A percentile compares a stretch with the other conserved stretches of the same genome.
phyloP scores from a whole-genome alignment of 2,888 invertebrate species.

The Drosophila imparisetae region DNA sequence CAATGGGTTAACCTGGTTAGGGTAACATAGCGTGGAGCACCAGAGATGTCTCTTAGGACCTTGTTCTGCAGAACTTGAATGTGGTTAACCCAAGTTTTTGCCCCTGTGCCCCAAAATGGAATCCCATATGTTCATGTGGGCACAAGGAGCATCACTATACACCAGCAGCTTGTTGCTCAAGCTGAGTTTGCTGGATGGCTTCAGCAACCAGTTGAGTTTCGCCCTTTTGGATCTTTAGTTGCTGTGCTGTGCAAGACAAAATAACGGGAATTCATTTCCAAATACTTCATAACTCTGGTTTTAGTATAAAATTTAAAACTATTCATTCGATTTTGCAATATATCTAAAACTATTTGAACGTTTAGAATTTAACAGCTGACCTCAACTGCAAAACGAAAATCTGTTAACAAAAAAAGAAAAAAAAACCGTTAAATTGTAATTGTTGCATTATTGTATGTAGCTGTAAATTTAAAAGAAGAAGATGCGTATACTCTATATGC shows the following conservation, averaged over 20 bases:
- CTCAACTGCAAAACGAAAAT: slow-evolving; percentile 19
- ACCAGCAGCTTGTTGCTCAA: no score
- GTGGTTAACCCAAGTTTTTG: no score
- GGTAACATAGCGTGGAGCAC: no score
- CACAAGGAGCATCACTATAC: no score
- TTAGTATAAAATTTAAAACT: background rate
- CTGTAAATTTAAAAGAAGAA: slow-evolving; percentile 1
- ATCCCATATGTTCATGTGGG: no score
- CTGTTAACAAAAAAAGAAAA: slow-evolving; percentile 12
- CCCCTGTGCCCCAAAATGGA: no score
- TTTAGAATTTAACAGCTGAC: slow-evolving; percentile 28
- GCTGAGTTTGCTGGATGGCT: no score
- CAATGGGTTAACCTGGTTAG: no score
- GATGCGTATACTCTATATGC: background rate
- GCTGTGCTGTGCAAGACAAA: background rate
- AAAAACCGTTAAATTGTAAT: background rate
- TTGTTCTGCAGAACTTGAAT: no score
- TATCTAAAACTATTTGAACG: background rate
- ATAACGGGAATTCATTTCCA: background rate
- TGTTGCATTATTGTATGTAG: slow-evolving; percentile 5
- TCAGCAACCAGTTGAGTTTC: no score
- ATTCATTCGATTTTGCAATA: background rate
- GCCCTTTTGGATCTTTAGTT: background rate
- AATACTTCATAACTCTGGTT: background rate
- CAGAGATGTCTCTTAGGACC: no score